Conservation (phyloP, 2,888 invertebrate species). For the Drosophila anomelani region DNA sequence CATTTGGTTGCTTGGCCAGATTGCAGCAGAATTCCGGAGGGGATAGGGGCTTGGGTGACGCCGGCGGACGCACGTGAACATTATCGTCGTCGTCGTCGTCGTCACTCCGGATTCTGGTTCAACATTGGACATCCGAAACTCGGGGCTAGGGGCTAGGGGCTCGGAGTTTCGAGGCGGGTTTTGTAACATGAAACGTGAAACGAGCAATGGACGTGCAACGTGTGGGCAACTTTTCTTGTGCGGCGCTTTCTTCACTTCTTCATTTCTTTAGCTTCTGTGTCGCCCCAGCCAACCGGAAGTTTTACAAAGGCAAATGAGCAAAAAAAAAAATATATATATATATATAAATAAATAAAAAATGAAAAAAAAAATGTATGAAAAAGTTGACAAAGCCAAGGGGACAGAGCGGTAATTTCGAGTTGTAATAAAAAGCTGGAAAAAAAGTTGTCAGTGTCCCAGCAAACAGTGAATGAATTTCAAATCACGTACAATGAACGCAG, state of each 20-base stretch:
- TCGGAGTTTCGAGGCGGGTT: conserved; percentile 38
- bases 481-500: conserved; percentile 76
- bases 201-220: conserved; percentile 62
- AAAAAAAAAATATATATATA: conserved; percentile 53
- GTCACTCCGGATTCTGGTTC: conserved; percentile 15
- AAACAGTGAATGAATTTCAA: conserved; percentile 75
- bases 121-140: conserved; percentile 8
- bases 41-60: conserved; percentile 39
- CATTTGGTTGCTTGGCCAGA: conserved; percentile 19
- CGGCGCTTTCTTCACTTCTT: conserved; percentile 35
- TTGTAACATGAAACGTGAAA: conserved; percentile 70
- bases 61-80: conserved; percentile 68
- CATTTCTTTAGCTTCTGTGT: conserved; percentile 50
- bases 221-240: conserved; percentile 65
- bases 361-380: conserved; percentile 39
- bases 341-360: conserved; percentile 54
- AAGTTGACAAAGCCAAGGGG: conserved; percentile 36
- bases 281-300: conserved; percentile 69
- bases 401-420: conserved; percentile 49
- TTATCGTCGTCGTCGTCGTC: conserved; percentile 31
- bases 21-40: conserved; percentile 15
- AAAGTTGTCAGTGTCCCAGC: conserved; percentile 50
- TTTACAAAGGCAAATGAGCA: conserved; percentile 77
- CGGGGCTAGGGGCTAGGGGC: neutral
- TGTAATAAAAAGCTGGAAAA: conserved; percentile 55